phyloP scores from a whole-genome alignment of 2,888 invertebrate species.

The Sphaerophoria rueppellii region DNA sequence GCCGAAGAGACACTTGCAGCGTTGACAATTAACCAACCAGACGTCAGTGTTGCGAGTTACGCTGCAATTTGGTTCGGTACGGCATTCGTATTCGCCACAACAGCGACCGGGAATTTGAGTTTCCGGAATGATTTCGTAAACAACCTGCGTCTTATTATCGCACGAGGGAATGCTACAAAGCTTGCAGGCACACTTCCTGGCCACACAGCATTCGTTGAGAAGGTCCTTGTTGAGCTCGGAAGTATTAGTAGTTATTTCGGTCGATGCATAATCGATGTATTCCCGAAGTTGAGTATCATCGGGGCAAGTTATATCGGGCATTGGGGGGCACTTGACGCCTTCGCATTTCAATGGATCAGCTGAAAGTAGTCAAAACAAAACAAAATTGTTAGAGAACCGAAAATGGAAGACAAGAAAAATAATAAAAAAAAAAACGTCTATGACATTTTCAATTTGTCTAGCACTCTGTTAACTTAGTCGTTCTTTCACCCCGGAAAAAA shows the following conservation, averaged over 20 bases:
- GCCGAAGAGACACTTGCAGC: conserved; percentile 79
- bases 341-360: conserved; percentile 78
- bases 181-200: conserved; percentile 79
- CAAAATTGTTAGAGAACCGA: not conserved
- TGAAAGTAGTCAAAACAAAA: conserved; percentile 71
- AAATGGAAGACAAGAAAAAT: not conserved
- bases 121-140: conserved; percentile 78
- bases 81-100: conserved; percentile 83
- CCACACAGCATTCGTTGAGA: conserved; percentile 78
- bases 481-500: conserved; percentile 41
- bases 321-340: conserved; percentile 78
- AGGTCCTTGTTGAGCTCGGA: conserved; percentile 76
- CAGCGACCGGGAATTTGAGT: conserved; percentile 82
- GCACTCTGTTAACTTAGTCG: conserved; percentile 18
- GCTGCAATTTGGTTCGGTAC: conserved; percentile 80
- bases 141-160: conserved; percentile 76
- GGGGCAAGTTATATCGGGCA: conserved; percentile 79
- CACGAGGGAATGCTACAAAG: conserved; percentile 80
- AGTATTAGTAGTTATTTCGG: conserved; percentile 68
- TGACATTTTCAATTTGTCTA: conserved; percentile 1
- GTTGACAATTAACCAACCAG: conserved; percentile 79
- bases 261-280: conserved; percentile 55
- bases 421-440: not conserved
- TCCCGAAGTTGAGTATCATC: conserved; percentile 79
- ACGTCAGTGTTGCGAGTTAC: conserved; percentile 76